Evolutionary conservation across 2,797 vertebrate species (phyloP).

Genomic region (Myotis vivesi): DNA sequence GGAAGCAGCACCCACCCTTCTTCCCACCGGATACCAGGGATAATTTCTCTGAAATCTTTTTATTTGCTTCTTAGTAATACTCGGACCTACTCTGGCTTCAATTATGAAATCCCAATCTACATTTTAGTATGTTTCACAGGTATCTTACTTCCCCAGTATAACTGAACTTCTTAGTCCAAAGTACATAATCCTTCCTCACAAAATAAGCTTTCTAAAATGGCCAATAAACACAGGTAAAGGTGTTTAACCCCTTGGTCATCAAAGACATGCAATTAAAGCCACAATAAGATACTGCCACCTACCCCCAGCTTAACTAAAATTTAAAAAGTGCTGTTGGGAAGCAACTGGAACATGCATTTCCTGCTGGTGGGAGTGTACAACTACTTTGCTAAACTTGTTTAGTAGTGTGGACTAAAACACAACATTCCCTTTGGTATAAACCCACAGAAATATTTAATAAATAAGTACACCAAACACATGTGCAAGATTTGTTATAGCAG

Average conservation of each 20-base stretch:
- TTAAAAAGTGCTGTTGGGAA: not conserved
- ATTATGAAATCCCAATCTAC: not conserved
- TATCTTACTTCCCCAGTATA: not conserved
- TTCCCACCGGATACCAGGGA: not conserved
- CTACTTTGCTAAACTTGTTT: not conserved
- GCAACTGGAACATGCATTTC: not conserved
- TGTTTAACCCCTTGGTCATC: not conserved
- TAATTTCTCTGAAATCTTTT: slow-evolving; percentile 12
- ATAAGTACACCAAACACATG: not conserved
- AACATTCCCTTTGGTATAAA: not conserved
- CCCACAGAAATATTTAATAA: not conserved
- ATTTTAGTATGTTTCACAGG: not conserved
- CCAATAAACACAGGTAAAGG: not conserved
- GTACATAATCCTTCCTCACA: not conserved
- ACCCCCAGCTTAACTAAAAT: not conserved
- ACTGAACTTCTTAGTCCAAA: not conserved
- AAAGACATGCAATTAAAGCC: not conserved
- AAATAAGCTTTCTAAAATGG: not conserved
- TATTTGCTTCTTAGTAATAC: not conserved
- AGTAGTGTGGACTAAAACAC: not conserved
- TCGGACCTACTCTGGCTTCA: not conserved
- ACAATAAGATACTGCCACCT: not conserved
- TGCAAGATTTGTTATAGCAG: not conserved
- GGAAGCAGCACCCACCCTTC: not conserved
- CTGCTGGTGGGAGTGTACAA: not conserved